A percentile compares a stretch with the other conserved stretches of the same genome.
phyloP scores from a whole-genome alignment of 1,140 invertebrate genomes.

The Acyrthosiphon pisum region DNA sequence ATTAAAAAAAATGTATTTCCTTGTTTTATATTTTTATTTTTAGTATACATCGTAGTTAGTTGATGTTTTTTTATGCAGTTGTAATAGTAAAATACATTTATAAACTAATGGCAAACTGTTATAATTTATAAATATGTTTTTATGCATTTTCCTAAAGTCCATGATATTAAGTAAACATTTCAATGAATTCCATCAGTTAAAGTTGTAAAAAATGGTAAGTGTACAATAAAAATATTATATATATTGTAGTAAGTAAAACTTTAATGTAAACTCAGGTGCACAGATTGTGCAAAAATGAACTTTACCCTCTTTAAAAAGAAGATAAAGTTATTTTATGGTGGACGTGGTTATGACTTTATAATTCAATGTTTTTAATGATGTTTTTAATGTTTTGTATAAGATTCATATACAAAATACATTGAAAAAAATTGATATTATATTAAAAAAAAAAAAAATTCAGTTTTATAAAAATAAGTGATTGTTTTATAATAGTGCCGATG shows the following conservation, averaged over 20 bases:
- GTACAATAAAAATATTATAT: not conserved
- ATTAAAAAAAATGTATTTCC: not conserved
- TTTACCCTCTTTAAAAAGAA: not conserved
- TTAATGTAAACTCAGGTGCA: not conserved
- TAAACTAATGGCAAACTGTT: not conserved
- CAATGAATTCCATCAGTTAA: not conserved
- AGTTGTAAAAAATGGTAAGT: not conserved
- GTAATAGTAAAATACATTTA: not conserved
- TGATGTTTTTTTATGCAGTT: not conserved
- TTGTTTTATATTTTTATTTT: not conserved
- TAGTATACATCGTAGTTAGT: not conserved
- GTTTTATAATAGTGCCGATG: not conserved
- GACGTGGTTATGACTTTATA: not conserved
- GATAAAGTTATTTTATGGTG: not conserved
- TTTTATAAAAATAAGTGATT: not conserved
- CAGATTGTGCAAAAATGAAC: not conserved
- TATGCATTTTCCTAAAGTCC: not conserved
- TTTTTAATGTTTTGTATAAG: not conserved
- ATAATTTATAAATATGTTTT: not conserved
- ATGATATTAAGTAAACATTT: not conserved
- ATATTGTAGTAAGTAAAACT: not conserved
- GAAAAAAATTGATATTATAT: not conserved
- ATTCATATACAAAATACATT: not conserved
- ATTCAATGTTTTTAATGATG: not conserved
- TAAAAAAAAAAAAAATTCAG: no score